Evolutionary conservation across 2,888 invertebrate species (phyloP), one percentile per base, ranked within the genome.

Genomic region (Gryllus longicercus): DNA sequence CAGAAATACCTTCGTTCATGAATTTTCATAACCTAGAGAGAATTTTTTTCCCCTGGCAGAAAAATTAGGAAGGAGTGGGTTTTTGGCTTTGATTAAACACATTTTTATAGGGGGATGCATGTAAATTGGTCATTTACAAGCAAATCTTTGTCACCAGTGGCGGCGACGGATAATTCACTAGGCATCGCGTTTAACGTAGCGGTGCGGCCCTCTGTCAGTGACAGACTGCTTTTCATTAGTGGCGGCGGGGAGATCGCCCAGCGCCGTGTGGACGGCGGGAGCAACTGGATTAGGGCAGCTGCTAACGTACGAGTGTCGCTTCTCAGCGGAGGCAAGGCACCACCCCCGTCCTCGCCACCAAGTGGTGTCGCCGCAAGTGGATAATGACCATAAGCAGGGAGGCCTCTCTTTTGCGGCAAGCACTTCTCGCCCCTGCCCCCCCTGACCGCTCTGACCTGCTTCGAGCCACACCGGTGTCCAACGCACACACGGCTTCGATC

Each of bases 11-110:
- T 16, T 18, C 18, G 16, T 63, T 63, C 63, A 63, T 63, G 63
- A 63, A 63, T 63, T 63, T 63, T 63, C 63, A 63, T 63, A 63
- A 63, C 63, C 63, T 63, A 63, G 63, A 63, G 63, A 63, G 63
- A 63, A 63, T 63, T 16, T 63, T 63, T 21, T 63, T 63, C 63
- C 63, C 63, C 63, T 14, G 63, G 63, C 16, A 63, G 18, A 63
- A 63, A 38, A 16, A 63, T 14, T 16, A 63, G 2, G 18, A 63
- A 63, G 18, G 63, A 63, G 63, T 63, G 18, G 63, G 63, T 16
- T 63, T 63, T 63, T 63, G 63, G 63, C 63, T 63, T 63, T 63
- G 63, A 63, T 16, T 63, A 63, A 63, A 63, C 63, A 63, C 63
- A 63, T 63, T 63, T 63, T 63, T 63, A 63, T 63, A 16, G 63